A percentile compares a stretch with the other conserved stretches of the same genome.
phyloP scores from a whole-genome alignment of 92 coral and sea anemone species.

The Porites rus region DNA sequence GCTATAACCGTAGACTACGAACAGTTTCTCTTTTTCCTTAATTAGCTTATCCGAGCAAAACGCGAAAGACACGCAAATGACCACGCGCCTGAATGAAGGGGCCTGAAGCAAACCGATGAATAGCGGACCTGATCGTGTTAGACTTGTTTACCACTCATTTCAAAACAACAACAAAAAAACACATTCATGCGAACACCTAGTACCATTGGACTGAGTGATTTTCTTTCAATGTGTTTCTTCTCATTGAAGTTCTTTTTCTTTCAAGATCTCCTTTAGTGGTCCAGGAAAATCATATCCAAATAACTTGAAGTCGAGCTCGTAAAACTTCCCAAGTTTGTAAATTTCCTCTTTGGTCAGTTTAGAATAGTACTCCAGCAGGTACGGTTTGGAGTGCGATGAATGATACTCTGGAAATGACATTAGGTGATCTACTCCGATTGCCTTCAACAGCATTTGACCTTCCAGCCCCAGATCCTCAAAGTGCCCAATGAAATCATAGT shows the following conservation, averaged over 20 bases:
- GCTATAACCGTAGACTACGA: no score
- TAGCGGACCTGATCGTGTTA: no score
- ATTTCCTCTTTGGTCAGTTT: neutral
- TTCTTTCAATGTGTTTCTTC: neutral
- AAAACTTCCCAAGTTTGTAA: neutral
- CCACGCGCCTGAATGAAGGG: no score
- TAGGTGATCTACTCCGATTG: neutral
- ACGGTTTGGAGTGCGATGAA: neutral
- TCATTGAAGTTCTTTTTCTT: neutral
- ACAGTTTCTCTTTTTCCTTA: no score
- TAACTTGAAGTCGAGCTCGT: neutral
- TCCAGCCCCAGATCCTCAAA: neutral
- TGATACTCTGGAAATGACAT: neutral
- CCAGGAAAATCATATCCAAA: constrained; percentile 12
- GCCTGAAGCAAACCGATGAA: no score
- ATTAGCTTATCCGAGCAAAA: no score
- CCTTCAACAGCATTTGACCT: neutral
- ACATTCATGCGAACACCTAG: no score
- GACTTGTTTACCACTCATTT: no score
- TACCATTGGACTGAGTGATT: no score
- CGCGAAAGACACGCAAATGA: no score
- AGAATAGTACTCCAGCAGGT: neutral
- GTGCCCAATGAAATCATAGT: constrained; percentile 6
- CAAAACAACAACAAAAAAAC: no score
- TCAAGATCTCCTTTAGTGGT: neutral